Conservation (phyloP, 2,797 vertebrate genomes). For the Tangara arthus region DNA sequence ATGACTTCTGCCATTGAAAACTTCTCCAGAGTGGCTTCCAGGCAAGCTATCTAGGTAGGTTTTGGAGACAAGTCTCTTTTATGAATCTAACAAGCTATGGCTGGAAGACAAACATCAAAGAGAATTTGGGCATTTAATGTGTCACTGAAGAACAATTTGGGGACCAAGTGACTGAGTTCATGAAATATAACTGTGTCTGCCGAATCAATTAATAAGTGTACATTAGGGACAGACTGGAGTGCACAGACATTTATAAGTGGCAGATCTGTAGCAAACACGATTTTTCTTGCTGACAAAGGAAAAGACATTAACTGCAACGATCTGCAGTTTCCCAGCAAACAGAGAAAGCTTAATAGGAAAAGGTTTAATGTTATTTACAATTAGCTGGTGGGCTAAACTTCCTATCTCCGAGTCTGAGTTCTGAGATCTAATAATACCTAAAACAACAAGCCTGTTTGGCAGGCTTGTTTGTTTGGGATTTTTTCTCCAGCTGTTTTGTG, state of each 20-base stretch:
- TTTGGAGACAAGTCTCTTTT: neutral
- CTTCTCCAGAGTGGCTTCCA: neutral
- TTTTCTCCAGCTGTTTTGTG: neutral
- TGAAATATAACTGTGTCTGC: neutral
- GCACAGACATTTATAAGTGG: neutral
- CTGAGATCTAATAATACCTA: neutral
- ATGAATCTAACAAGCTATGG: neutral
- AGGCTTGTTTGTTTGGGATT: neutral
- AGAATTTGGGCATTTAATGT: neutral
- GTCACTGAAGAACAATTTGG: neutral
- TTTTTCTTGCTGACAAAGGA: conserved; percentile 22
- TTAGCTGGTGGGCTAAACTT: neutral
- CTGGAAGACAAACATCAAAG: neutral
- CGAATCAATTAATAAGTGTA: neutral
- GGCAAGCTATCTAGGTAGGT: neutral
- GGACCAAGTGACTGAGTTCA: neutral
- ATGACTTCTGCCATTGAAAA: neutral
- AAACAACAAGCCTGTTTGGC: neutral
- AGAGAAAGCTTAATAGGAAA: neutral
- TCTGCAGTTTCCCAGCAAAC: conserved; percentile 18
- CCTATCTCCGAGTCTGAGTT: neutral
- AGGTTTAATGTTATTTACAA: neutral
- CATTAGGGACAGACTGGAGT: neutral
- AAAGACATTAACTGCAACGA: neutral
- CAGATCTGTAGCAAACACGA: neutral